These are phyloP conservation scores for Recurvirostra avosetta DNA, from an alignment of 2,113 vertebrate genomes.

Conservation along the genomic window DNA sequence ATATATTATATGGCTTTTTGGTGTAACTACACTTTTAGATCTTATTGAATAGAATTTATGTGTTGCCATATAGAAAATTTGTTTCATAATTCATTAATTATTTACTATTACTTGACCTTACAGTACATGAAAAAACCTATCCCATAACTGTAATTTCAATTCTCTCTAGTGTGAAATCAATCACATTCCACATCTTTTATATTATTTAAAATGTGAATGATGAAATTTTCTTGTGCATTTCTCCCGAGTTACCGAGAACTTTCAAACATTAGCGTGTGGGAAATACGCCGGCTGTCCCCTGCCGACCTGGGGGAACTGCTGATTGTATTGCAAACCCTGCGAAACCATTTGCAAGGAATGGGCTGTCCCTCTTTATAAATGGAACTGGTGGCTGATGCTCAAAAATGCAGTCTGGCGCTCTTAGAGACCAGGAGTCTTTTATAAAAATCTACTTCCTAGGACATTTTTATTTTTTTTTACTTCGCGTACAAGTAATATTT, in stretches of 20 bases:
- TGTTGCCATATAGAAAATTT: constrained; percentile 45
- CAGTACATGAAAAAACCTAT: constrained; percentile 10
- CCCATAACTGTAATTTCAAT: constrained; percentile 38
- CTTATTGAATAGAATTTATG: constrained; percentile 30
- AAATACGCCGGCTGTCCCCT: neutral
- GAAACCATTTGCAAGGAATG: neutral
- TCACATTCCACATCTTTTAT: constrained; percentile 47
- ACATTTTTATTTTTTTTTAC: neutral
- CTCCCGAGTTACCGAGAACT: neutral
- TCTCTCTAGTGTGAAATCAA: constrained; percentile 47
- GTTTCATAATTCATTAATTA: constrained; percentile 67
- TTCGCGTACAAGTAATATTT: neutral
- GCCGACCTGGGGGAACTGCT: neutral
- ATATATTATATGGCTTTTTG: neutral
- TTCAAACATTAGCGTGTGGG: neutral
- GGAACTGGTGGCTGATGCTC: neutral
- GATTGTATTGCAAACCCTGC: accelerated
- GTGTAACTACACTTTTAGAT: constrained; percentile 38
- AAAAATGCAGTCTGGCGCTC: neutral
- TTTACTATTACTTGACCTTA: constrained; percentile 60
- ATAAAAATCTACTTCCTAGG: neutral
- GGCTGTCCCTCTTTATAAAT: neutral
- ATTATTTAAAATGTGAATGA: constrained; percentile 48
- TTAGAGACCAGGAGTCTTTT: neutral
- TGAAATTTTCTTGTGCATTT: neutral